Evolutionary conservation across 2,888 invertebrate genomes (phyloP).

Genomic region (Aethes cnicana): DNA sequence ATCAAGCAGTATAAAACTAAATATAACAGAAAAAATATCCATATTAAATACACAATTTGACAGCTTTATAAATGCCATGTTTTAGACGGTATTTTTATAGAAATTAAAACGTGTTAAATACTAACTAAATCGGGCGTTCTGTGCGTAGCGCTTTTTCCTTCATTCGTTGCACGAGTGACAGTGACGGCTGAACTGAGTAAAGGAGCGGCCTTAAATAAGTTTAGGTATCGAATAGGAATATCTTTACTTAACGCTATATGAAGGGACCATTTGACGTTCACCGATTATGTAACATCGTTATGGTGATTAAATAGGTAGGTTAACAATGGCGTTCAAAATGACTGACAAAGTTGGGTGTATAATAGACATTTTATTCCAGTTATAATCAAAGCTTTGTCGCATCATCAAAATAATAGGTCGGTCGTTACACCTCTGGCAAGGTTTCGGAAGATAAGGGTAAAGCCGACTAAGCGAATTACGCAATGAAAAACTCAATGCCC

Average conservation of each 20-base stretch:
- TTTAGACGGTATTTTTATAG: too few species aligned
- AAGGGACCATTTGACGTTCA: conserved; percentile 34
- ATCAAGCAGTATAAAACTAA: too few species aligned
- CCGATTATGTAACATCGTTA: conserved; percentile 36
- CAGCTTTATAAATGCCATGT: too few species aligned
- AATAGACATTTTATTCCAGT: conserved; percentile 45
- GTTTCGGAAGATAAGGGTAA: conserved; percentile 55
- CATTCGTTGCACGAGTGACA: too few species aligned
- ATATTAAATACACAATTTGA: too few species aligned
- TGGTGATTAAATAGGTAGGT: conserved; percentile 40
- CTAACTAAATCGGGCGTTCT: too few species aligned
- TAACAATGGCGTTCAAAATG: conserved; percentile 46
- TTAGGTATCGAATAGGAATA: too few species aligned
- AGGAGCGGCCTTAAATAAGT: too few species aligned
- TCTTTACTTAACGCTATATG: conserved; percentile 31
- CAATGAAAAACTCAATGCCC: conserved; percentile 43
- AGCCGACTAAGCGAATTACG: conserved; percentile 44
- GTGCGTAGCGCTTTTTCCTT: too few species aligned
- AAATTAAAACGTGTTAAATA: too few species aligned
- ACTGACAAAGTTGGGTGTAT: conserved; percentile 42
- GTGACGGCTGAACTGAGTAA: too few species aligned
- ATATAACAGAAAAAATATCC: too few species aligned
- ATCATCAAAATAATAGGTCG: conserved; percentile 65
- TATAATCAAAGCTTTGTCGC: conserved; percentile 62
- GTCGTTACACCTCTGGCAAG: conserved; percentile 56